These are phyloP conservation scores for Oscheius myriophilus DNA, from an alignment of 2,888 invertebrate genomes.

Conservation along the genomic window DNA sequence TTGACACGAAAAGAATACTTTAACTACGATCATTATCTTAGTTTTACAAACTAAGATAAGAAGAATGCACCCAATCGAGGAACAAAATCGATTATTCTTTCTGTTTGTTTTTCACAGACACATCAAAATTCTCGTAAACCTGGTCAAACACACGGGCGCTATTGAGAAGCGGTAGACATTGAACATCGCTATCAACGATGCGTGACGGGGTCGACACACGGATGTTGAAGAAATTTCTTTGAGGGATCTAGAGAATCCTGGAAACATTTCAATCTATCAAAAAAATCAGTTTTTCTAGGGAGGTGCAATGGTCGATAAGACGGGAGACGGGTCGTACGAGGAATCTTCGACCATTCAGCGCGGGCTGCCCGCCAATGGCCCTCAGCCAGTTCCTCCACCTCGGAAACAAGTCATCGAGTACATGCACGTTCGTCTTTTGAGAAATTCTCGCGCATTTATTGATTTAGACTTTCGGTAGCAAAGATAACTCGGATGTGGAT, in stretches of 20 bases:
- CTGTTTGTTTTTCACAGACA: no score
- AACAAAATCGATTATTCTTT: no score
- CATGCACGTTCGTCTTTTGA: constrained; percentile 49
- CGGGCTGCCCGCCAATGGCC: constrained; percentile 45
- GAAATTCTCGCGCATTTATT: not conserved
- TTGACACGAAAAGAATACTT: no score
- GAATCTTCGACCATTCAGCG: constrained; percentile 54
- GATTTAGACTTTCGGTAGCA: constrained; percentile 59
- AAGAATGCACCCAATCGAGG: no score
- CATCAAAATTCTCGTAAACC: no score
- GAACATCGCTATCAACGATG: no score
- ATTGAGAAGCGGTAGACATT: no score
- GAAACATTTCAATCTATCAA: not conserved
- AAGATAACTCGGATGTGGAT: constrained; percentile 56
- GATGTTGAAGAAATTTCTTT: not conserved
- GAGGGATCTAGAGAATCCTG: constrained; percentile 2
- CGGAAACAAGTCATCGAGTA: constrained; percentile 61
- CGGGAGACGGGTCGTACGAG: constrained; percentile 65
- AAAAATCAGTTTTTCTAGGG: constrained; percentile 61
- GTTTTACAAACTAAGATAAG: no score
- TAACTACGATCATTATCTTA: no score
- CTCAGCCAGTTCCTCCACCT: constrained; percentile 39
- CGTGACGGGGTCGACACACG: not conserved
- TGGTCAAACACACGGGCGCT: no score
- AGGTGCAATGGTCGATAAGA: constrained; percentile 53